A percentile compares a stretch with the other conserved stretches of the same genome.
Conservation (phyloP, 2,113 vertebrate species). For the Rhinopomastus cyanomelas region DNA sequence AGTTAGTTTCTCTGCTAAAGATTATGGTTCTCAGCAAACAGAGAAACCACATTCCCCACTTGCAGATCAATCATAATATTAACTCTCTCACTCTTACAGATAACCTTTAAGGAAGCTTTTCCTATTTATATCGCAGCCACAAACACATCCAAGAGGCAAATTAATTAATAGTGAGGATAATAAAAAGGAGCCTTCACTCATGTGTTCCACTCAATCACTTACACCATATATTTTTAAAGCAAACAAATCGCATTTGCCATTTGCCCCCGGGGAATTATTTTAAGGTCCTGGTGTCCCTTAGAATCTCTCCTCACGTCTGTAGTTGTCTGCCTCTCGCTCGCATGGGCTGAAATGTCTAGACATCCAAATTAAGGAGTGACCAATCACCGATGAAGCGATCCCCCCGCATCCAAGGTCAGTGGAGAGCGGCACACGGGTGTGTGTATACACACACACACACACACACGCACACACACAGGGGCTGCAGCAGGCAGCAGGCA, state of each 20-base stretch:
- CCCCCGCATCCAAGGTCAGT: constrained; percentile 62
- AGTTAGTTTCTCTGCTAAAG: background rate
- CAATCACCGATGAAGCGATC: constrained; percentile 54
- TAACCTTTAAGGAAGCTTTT: constrained; percentile 28
- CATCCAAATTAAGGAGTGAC: constrained; percentile 74
- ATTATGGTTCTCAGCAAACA: background rate
- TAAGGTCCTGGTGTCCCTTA: constrained; percentile 60
- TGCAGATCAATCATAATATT: background rate
- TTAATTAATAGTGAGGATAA: constrained; percentile 46
- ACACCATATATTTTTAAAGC: constrained; percentile 60
- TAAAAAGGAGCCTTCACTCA: constrained; percentile 51
- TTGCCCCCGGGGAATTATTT: constrained; percentile 43
- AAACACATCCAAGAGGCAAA: constrained; percentile 32
- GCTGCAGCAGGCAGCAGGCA: constrained; percentile 12
- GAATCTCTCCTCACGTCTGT: constrained; percentile 70
- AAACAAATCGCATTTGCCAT: constrained; percentile 28
- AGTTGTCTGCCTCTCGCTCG: constrained; percentile 66
- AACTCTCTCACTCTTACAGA: background rate
- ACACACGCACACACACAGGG: background rate
- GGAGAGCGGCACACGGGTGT: background rate
- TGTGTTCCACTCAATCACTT: constrained; percentile 27
- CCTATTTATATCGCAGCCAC: constrained; percentile 20
- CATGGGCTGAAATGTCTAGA: constrained; percentile 70
- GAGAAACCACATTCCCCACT: background rate
- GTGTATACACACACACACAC: background rate